Base-by-base conservation (phyloP, 1,140 invertebrate genomes). In the Macrobrachium nipponense region DNA sequence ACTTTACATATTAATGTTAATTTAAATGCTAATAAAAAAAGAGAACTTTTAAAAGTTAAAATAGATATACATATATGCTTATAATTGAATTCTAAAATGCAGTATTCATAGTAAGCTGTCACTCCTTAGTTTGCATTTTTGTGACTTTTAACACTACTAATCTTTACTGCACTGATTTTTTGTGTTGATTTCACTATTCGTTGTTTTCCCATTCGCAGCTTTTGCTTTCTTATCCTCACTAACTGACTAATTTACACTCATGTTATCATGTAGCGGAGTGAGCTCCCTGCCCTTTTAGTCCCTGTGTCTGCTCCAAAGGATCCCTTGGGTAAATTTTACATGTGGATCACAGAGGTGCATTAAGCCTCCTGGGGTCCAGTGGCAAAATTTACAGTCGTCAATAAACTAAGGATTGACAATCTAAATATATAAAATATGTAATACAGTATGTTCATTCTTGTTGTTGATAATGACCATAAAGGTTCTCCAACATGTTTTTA, bases 331-430 rank as follows among this genome's bases (percentile, higher is more conserved):
- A 82, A 82, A 82, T 73, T 73, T 73, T 73, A 36, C 66, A 73
- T 62, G 27, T 62, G 66, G 68, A 62, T n/a, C 70, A 59, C 59
- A 60, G 12, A 51, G 58, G 58, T 58, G 20, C 44, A 18, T 20
- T 14, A 10, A 23, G 36, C 51, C 70, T 82, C 44, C 58, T 61
- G 70, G 14, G 51, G 60, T 75, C 70, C 80, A 82, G 11, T 62
- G 44, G 68, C 23, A 73, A 62, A 82, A 82, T 73, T 82, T 82
- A 72, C 68, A 75, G 17, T 73, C 61, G 59, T 36, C 66, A 82
- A 60, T 82, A 75, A 82, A 82, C 80, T 82, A 82, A 82, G 80
- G 80, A 82, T 43, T 82, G 80, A 82, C 80, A 82, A 82, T 82
- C 80, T 82, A 61, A 68, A 75, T 51, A 51, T 51, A 36, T 60